These are phyloP conservation scores for Torymus texanus DNA, from an alignment of 2,888 invertebrate genomes.

Conservation along the genomic window DNA sequence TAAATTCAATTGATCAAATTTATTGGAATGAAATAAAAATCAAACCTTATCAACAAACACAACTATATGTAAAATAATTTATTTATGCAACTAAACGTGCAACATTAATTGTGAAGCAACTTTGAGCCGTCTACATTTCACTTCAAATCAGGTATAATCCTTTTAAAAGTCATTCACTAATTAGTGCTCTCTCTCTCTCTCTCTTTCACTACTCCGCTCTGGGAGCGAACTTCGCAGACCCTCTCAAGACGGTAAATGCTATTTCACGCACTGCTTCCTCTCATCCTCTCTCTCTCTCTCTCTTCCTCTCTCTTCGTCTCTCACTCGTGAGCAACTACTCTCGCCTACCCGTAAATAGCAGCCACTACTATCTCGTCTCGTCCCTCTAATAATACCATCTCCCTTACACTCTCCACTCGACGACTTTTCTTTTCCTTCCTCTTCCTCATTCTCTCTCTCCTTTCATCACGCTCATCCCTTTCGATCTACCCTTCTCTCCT, in stretches of 20 bases:
- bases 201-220: background rate
- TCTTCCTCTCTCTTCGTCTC: background rate
- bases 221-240: background rate
- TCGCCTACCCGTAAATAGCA: background rate
- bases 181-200: too few species aligned
- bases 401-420: slow-evolving; percentile 23
- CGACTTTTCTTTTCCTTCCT: background rate
- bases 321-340: background rate
- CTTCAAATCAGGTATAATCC: too few species aligned
- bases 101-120: too few species aligned
- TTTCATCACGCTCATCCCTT: background rate
- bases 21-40: too few species aligned
- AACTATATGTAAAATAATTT: too few species aligned
- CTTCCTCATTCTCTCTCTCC: background rate
- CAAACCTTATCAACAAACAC: too few species aligned
- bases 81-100: too few species aligned
- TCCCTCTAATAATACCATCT: slow-evolving; percentile 12
- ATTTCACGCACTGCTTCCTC: background rate
- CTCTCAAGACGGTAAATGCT: background rate
- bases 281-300: background rate
- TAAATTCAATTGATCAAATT: too few species aligned
- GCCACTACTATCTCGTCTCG: background rate
- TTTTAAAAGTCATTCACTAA: too few species aligned
- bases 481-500: background rate
- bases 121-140: too few species aligned